Conservation (phyloP, 1,140 invertebrate genomes). For the Philopotamus ludificatus region DNA sequence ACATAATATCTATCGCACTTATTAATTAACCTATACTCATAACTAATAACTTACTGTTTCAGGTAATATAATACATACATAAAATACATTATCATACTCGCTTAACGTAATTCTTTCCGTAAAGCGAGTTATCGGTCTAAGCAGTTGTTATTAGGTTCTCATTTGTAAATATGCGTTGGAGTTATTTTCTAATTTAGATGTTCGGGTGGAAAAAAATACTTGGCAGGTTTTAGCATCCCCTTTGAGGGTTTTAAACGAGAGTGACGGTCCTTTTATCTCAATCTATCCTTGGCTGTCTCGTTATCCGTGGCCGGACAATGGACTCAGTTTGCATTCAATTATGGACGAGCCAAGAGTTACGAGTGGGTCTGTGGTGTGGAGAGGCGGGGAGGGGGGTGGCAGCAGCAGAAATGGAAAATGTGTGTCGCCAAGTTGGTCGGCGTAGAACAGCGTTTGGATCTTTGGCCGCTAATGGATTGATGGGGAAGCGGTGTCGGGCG, state of each 20-base stretch:
- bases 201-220: too few species aligned
- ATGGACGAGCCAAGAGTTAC: slow-evolving; percentile 43
- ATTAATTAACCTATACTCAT: too few species aligned
- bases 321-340: slow-evolving; percentile 43
- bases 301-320: slow-evolving; percentile 38
- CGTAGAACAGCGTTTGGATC: slow-evolving; percentile 42
- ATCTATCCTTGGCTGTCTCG: slow-evolving; percentile 22
- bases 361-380: slow-evolving; percentile 3
- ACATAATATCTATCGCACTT: too few species aligned
- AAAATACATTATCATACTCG: too few species aligned
- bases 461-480: slow-evolving; percentile 43
- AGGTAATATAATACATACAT: too few species aligned
- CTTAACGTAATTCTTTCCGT: too few species aligned
- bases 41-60: too few species aligned
- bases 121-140: too few species aligned
- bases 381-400: slow-evolving; percentile 7
- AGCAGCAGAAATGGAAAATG: slow-evolving; percentile 41
- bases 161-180: too few species aligned
- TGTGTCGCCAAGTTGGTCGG: slow-evolving; percentile 42
- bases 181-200: too few species aligned
- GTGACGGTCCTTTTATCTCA: slow-evolving; percentile 17
- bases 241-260: slow-evolving; percentile 5
- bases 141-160: too few species aligned
- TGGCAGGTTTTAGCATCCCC: not conserved
- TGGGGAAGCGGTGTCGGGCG: slow-evolving; percentile 30